A percentile compares a stretch with the other conserved stretches of the same genome.
These are phyloP conservation scores for Pseudochaenichthys georgianus DNA, from an alignment of 2,797 vertebrate genomes.

Conservation along the genomic window DNA sequence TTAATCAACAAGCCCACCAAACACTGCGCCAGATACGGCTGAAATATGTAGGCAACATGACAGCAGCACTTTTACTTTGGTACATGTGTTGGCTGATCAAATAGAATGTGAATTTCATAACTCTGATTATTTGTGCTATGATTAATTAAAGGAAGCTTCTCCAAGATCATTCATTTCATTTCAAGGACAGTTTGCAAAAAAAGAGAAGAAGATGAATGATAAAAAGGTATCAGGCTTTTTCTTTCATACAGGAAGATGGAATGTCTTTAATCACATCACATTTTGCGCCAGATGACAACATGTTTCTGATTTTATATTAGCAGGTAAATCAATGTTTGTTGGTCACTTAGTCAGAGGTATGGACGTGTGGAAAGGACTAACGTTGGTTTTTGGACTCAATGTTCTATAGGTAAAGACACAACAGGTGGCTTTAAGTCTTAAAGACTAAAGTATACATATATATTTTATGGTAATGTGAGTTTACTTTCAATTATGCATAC, in stretches of 20 bases:
- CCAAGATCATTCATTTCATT: constrained; percentile 62
- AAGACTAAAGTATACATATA: not conserved
- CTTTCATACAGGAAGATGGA: constrained; percentile 33
- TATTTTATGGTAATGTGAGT: not conserved
- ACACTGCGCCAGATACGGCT: constrained; percentile 54
- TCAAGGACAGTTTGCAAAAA: constrained; percentile 63
- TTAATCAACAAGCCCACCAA: constrained; percentile 71
- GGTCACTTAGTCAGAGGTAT: constrained; percentile 40
- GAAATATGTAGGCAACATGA: constrained; percentile 53
- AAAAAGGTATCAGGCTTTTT: constrained; percentile 54
- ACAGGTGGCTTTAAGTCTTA: not conserved
- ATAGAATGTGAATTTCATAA: constrained; percentile 62
- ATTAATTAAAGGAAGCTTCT: constrained; percentile 67
- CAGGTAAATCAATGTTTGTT: constrained; percentile 51
- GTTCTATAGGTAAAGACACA: not conserved
- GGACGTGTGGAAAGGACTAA: not conserved
- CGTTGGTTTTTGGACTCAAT: not conserved
- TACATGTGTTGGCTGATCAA: constrained; percentile 68
- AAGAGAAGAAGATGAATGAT: constrained; percentile 41
- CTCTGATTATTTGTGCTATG: constrained; percentile 61
- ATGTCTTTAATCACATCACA: constrained; percentile 57
- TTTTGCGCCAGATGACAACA: constrained; percentile 46
- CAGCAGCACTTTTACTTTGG: constrained; percentile 54
- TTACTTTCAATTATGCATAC: not conserved
- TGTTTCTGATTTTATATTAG: constrained; percentile 66